These are phyloP conservation scores for Morpho achilles DNA, from an alignment of 2,888 invertebrate genomes.

Conservation along the genomic window DNA sequence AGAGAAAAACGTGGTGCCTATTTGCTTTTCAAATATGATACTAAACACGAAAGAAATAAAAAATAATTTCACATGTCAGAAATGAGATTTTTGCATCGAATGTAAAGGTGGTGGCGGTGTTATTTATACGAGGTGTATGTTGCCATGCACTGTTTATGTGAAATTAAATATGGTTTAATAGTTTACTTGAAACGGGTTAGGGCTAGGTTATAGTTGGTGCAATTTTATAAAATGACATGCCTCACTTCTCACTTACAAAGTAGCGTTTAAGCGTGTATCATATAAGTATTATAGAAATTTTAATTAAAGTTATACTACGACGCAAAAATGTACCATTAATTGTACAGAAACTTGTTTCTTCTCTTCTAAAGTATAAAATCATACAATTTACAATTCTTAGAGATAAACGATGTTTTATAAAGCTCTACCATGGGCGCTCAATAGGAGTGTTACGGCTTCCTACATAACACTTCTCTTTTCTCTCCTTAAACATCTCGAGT, in stretches of 20 bases:
- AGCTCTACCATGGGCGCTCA: too few relatives aligned
- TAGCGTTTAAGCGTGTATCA: neutral
- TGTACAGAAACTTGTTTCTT: too few relatives aligned
- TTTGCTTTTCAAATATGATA: conserved; percentile 45
- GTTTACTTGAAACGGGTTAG: conserved; percentile 63
- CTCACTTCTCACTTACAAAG: conserved; percentile 14
- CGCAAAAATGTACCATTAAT: too few relatives aligned
- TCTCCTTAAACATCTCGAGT: too few relatives aligned
- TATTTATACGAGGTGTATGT: conserved; percentile 63
- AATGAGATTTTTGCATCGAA: conserved; percentile 43
- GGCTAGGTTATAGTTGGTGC: conserved; percentile 43
- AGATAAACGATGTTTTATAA: too few relatives aligned
- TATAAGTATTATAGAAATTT: conserved; percentile 3
- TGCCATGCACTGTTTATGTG: conserved; percentile 64
- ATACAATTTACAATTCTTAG: too few relatives aligned
- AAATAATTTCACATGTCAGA: conserved; percentile 43
- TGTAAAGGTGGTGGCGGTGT: conserved; percentile 47
- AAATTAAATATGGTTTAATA: conserved; percentile 72
- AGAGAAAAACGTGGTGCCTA: conserved; percentile 26
- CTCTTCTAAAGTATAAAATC: too few relatives aligned
- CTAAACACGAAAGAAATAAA: conserved; percentile 41
- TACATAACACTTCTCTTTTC: too few relatives aligned
- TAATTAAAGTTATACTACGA: neutral
- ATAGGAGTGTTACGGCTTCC: too few relatives aligned
- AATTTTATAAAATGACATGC: conserved; percentile 31